Base-by-base conservation (phyloP, 2,888 invertebrate species). In the Agonopterix heracliana region DNA sequence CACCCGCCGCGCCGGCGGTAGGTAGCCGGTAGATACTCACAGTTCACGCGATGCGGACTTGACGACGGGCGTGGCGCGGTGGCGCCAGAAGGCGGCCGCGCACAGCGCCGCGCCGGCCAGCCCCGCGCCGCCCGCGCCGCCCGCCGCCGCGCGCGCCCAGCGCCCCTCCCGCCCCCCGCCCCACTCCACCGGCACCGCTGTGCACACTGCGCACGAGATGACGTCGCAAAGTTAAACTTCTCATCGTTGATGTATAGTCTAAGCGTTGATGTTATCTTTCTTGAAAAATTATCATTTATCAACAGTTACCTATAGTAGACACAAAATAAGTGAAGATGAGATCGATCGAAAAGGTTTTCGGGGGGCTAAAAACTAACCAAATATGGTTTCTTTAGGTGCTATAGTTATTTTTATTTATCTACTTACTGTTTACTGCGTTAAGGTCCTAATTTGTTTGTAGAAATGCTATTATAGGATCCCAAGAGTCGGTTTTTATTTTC, bases 11-110 rank as follows among this genome's bases (percentile, higher is more conserved):
- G 17, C 17, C 17, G 17, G 11, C 17, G 17, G 11, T 10, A 2
- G 41, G 8, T n/a, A n/a, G 9, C 4, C n/a, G 4, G 41, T 41
- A n/a, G n/a, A 13, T 45, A 45, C 12, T 12, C 36, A 48, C 52
- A 52, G 80, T 68, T 92, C 92, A 49, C 91, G 83, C 4, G 91
- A 91, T 43, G 91, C 91, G 2, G 91, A 90, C 80, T 94, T 94
- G 40, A 95, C 95, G 4, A 95, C 93, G 1, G 95, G 94, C 0
- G 95, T 95, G 74, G 46, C 35, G 40, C 73, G 68, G 53, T 71
- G 61, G 9, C 61, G 61, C 66, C 66, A 71, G 56, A 94, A 90
- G n/a, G 94, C 93, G 46, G 91, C 63, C 40, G 82, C 84, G 34
- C 92, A 90, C 63, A 92, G 86, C 12, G 78, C 78, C 61, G 92